Evolutionary conservation across 2,113 vertebrate genomes (phyloP).

Genomic region (Erpornis zantholeuca): DNA sequence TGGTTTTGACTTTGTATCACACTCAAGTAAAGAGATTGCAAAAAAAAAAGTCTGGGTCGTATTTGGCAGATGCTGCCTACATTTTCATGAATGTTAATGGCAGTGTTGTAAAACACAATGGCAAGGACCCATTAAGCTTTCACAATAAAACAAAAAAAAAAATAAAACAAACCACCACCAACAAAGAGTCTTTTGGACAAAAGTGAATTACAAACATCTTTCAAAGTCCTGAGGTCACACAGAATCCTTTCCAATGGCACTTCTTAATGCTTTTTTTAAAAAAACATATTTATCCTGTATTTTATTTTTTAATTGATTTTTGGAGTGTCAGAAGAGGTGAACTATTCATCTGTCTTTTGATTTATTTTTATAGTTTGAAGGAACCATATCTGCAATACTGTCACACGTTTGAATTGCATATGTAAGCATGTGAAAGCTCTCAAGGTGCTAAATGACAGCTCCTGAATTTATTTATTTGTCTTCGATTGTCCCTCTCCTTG

Average conservation of each 20-base stretch:
- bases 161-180: background rate
- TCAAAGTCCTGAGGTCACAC: background rate
- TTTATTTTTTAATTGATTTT: background rate
- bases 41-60: background rate
- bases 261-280: background rate
- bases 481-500: background rate
- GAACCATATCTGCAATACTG: background rate
- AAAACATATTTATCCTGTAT: background rate
- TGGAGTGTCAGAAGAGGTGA: background rate
- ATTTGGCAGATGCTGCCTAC: background rate
- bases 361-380: background rate
- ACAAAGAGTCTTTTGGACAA: background rate
- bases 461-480: background rate
- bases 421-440: background rate
- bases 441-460: background rate
- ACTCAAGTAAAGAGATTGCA: background rate
- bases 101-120: background rate
- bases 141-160: background rate
- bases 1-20: background rate
- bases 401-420: rapidly evolving
- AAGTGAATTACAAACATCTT: background rate
- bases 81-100: background rate
- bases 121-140: background rate
- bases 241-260: background rate
- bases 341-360: background rate